Evolutionary conservation across 1,140 invertebrate genomes (phyloP).

Genomic region (Ruditapes philippinarum): DNA sequence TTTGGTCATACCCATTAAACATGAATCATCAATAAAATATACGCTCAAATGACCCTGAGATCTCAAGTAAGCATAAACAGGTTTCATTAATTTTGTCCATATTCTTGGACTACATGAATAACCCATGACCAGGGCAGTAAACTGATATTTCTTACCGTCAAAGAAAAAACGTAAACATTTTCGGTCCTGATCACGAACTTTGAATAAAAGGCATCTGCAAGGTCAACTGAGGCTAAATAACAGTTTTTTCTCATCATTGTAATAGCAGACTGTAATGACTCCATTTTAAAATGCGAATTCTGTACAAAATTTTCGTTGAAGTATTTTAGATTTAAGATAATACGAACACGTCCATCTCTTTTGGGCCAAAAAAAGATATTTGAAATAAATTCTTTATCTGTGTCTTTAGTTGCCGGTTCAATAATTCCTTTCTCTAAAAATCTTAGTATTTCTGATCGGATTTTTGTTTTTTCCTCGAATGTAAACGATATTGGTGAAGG

Average conservation of each 20-base stretch:
- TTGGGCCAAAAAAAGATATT: background rate
- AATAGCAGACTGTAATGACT: background rate
- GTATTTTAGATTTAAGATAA: background rate
- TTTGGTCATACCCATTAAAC: background rate
- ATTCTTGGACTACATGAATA: background rate
- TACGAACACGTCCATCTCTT: background rate
- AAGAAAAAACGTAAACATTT: background rate
- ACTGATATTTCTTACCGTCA: background rate
- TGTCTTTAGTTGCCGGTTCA: background rate
- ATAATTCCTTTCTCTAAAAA: background rate
- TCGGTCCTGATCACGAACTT: background rate
- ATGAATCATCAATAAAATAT: constrained; percentile 1
- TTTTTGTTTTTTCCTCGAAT: background rate
- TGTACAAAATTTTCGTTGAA: background rate
- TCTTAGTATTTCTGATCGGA: background rate
- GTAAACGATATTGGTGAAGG: background rate
- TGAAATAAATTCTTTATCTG: background rate
- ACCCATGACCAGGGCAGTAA: background rate
- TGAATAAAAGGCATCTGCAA: constrained; percentile 10
- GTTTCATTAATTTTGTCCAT: background rate
- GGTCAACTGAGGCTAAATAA: background rate
- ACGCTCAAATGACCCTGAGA: background rate
- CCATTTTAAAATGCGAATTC: background rate
- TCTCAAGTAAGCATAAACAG: background rate
- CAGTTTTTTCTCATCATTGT: background rate